A percentile compares a stretch with the other conserved stretches of the same genome.
Evolutionary conservation across 2,888 invertebrate species (phyloP).

Genomic region (Lobophora halterata): DNA sequence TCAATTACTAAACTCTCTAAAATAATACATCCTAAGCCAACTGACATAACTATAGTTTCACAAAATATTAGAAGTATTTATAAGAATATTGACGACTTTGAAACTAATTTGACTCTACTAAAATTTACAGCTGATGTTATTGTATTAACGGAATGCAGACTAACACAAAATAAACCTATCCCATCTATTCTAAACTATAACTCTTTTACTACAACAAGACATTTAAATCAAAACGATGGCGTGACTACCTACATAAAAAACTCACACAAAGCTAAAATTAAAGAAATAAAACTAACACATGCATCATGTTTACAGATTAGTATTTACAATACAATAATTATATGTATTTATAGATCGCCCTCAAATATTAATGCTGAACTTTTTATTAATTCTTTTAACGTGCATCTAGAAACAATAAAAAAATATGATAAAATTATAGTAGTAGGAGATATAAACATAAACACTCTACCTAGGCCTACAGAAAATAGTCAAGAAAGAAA

Average conservation of each 20-base stretch:
- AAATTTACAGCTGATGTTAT: constrained; percentile 16
- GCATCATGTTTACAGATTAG: constrained; percentile 25
- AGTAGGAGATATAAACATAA: constrained; percentile 35
- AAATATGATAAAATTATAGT: constrained; percentile 24
- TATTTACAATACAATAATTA: constrained; percentile 11
- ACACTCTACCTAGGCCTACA: constrained; percentile 15
- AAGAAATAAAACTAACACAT: constrained; percentile 17
- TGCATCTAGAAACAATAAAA: constrained; percentile 19
- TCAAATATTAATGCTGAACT: constrained; percentile 22
- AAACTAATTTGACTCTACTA: constrained; percentile 1
- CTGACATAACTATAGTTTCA: constrained; percentile 2
- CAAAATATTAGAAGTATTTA: constrained; percentile 26
- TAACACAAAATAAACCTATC: constrained; percentile 17
- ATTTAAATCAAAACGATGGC: constrained; percentile 27
- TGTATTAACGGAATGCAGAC: constrained; percentile 19
- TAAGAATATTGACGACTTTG: constrained; percentile 11
- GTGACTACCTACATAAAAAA: constrained; percentile 23
- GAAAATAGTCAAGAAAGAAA: constrained; percentile 22
- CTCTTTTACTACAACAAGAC: constrained; percentile 4
- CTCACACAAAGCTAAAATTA: constrained; percentile 1
- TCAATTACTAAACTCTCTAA: neutral
- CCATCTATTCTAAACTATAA: constrained; percentile 19
- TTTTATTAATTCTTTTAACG: constrained; percentile 27
- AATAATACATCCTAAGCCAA: neutral
- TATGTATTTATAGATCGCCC: constrained; percentile 33